phyloP scores from a whole-genome alignment of 2,888 invertebrate genomes.

The Heliconius hortense region DNA sequence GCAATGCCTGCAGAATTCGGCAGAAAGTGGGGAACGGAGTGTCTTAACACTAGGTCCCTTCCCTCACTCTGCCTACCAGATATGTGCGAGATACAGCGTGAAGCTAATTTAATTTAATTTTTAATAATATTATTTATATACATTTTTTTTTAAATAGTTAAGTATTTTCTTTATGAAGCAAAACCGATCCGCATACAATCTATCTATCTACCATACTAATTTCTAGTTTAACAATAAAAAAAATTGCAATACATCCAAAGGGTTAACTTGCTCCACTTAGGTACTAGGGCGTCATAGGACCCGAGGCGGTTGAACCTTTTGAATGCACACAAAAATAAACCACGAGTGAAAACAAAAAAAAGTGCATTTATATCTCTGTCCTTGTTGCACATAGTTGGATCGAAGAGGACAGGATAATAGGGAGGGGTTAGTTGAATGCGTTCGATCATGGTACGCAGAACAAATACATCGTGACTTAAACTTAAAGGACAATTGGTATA shows the following conservation, averaged over 20 bases:
- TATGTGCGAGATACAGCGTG: too few species aligned
- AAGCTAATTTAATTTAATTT: too few species aligned
- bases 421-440: slow-evolving; percentile 21
- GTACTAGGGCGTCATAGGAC: slow-evolving; percentile 60
- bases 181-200: neutral
- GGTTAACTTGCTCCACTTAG: slow-evolving; percentile 62
- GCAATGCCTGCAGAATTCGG: too few species aligned
- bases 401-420: slow-evolving; percentile 31
- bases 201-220: neutral
- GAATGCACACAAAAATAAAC: slow-evolving; percentile 43
- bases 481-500: neutral
- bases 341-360: slow-evolving; percentile 45
- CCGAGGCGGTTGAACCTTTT: slow-evolving; percentile 43
- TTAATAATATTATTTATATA: too few species aligned
- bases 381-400: slow-evolving; percentile 42
- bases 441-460: slow-evolving; percentile 3
- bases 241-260: slow-evolving; percentile 46
- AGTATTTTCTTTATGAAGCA: neutral
- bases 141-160: too few species aligned
- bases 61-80: too few species aligned
- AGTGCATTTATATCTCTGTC: slow-evolving; percentile 46
- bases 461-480: slow-evolving; percentile 3
- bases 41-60: too few species aligned
- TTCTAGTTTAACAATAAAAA: slow-evolving; percentile 13
- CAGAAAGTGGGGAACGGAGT: too few species aligned